Percentiles rank a stretch among this genome's conserved stretches.
These are phyloP conservation scores for Turnix velox DNA, from an alignment of 2,113 vertebrate genomes.

Conservation along the genomic window DNA sequence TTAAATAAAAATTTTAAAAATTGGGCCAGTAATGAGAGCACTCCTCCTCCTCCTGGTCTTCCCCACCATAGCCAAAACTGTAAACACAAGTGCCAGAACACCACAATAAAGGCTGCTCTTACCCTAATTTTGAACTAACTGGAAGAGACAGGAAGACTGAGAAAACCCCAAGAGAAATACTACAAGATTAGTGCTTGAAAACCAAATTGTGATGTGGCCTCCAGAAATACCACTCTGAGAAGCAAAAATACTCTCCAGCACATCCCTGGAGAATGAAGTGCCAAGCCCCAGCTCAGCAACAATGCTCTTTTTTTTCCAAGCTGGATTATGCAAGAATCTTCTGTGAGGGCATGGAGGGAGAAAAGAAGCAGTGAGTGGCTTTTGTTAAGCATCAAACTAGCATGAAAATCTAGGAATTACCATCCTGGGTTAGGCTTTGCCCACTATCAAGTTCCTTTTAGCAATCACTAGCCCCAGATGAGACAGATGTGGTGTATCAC, in stretches of 20 bases:
- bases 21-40: neutral
- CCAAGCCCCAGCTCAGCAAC: neutral
- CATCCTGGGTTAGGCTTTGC: slow-evolving; percentile 21
- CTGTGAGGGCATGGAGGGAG: neutral
- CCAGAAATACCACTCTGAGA: slow-evolving; percentile 22
- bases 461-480: slow-evolving; percentile 25
- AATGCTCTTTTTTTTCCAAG: neutral
- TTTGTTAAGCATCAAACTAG: slow-evolving; percentile 23
- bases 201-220: slow-evolving; percentile 34
- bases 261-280: neutral
- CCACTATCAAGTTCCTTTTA: slow-evolving; percentile 5
- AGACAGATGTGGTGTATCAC: neutral
- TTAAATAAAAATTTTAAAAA: too few relatives aligned
- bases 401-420: slow-evolving; percentile 18
- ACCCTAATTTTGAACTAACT: neutral
- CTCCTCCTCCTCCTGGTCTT: neutral
- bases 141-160: slow-evolving; percentile 14
- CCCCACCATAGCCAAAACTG: neutral
- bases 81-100: slow-evolving; percentile 26
- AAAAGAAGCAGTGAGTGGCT: slow-evolving; percentile 10
- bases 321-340: neutral
- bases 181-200: slow-evolving; percentile 39
- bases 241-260: slow-evolving; percentile 21
- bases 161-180: slow-evolving; percentile 42
- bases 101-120: slow-evolving; percentile 35